Percentiles rank a stretch among this genome's conserved stretches.
Conservation (phyloP, 2,113 vertebrate species). For the Lophura nycthemera region DNA sequence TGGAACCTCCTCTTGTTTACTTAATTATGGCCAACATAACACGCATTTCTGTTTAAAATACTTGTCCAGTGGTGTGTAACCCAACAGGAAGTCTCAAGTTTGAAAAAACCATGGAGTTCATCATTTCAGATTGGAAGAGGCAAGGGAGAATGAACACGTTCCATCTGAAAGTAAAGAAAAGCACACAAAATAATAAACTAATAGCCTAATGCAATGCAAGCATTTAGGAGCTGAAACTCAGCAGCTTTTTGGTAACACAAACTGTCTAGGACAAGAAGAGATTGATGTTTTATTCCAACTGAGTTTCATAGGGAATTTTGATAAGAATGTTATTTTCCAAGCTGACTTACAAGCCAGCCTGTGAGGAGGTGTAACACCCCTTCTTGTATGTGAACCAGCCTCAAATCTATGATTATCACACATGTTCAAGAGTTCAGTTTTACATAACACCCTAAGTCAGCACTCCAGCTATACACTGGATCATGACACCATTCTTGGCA, state of each 20-base stretch:
- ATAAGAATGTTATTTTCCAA: slow-evolving; percentile 62
- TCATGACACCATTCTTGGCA: neutral
- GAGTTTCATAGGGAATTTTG: slow-evolving; percentile 47
- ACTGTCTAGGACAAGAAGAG: slow-evolving; percentile 22
- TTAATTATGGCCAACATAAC: neutral
- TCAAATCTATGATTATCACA: neutral
- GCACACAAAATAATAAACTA: neutral
- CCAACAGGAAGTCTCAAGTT: neutral
- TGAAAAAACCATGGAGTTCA: neutral
- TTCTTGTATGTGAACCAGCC: neutral
- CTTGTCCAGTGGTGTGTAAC: neutral
- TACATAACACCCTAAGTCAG: neutral
- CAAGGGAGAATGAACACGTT: neutral
- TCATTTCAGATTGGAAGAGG: neutral
- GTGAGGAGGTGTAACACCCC: slow-evolving; percentile 1
- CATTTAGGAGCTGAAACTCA: neutral
- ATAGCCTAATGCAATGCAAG: neutral
- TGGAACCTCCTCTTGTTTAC: neutral
- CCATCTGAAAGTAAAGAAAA: neutral
- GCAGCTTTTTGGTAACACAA: neutral
- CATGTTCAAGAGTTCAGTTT: neutral
- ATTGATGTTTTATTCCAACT: slow-evolving; percentile 55
- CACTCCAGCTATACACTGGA: neutral
- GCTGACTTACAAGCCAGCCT: neutral
- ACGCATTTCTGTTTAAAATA: neutral